Evolutionary conservation across 2,113 vertebrate genomes (phyloP), one percentile per base, ranked within the genome.

Genomic region (Eurystomus gularis): DNA sequence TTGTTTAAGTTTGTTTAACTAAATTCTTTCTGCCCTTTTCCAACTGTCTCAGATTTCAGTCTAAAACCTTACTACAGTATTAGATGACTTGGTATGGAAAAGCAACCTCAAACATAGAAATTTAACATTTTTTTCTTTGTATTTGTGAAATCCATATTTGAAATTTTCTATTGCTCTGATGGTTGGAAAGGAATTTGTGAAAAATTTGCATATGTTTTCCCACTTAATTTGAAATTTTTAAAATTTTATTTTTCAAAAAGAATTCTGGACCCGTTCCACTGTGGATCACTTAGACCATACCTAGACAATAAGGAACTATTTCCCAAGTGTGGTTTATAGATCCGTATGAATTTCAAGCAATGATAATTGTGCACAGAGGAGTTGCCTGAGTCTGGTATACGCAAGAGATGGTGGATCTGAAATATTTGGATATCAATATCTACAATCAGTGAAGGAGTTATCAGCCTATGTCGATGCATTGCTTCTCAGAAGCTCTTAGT

Each of bases 1-100:
- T 75, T 66, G 13, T 77, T 93, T 49, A 73, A 93, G 19, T 76
- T 91, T 91, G 60, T 93, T 81, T 82, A 90, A 95, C 40, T 40
- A 93, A 40, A 66, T 94, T 81, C 71, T 92, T 88, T 73, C 68
- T 90, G 40, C 17, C 12, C 31, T 94, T 83, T 93, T 83, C 31
- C 60, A 90, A 77, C 40, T 65, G 5, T 89, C 96, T 93, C 70
- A 80, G 17, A 66, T 93, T 86, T 90, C n/a, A 42, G 10, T 65
- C 49, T 83, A 29, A 80, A 78, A 5, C 2, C 15, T 84, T 82
- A 42, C 64, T 62, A 28, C 25, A 33, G 9, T 39, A 20, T 68
- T 75, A 82, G 20, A 70, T 13, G 6, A 70, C 33, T 19, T 88
- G 7, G 7, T 73, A 58, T 4, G 10, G 20, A 37, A 89, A 84